Conservation (phyloP, 2,113 vertebrate genomes). For the Epinephelus fuscoguttatus region DNA sequence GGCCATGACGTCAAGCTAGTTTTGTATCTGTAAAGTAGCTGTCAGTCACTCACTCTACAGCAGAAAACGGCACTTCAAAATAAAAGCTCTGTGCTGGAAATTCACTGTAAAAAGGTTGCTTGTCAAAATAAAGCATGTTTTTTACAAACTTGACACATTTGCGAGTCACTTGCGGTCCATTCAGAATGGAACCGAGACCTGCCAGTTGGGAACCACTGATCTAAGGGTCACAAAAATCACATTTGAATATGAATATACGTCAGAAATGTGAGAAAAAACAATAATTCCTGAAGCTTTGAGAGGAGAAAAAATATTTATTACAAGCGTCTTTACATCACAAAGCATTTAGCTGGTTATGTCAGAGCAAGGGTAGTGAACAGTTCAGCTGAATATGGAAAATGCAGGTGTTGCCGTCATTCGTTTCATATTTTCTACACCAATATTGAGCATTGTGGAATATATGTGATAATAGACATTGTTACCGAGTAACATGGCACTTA, state of each 20-base stretch:
- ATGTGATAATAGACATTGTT: conserved; percentile 42
- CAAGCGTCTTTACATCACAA: conserved; percentile 77
- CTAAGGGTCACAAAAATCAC: neutral
- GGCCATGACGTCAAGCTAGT: too few relatives aligned
- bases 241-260: neutral
- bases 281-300: conserved; percentile 33
- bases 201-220: too few relatives aligned
- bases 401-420: conserved; percentile 2
- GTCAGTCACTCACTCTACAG: too few relatives aligned
- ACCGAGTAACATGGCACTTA: conserved; percentile 62
- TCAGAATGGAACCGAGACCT: too few relatives aligned
- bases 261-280: neutral
- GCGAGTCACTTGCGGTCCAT: too few relatives aligned
- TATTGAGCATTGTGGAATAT: conserved; percentile 38
- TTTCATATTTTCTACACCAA: conserved; percentile 50
- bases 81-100: too few relatives aligned
- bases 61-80: too few relatives aligned
- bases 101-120: too few relatives aligned
- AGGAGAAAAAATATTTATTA: conserved; percentile 77
- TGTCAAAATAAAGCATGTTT: too few relatives aligned
- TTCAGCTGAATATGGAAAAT: conserved; percentile 56
- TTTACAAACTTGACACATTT: too few relatives aligned
- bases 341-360: conserved; percentile 71
- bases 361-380: conserved; percentile 53
- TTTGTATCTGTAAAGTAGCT: too few relatives aligned